Evolutionary conservation across 1,140 invertebrate genomes (phyloP).

Genomic region (Drosophila asahinai): DNA sequence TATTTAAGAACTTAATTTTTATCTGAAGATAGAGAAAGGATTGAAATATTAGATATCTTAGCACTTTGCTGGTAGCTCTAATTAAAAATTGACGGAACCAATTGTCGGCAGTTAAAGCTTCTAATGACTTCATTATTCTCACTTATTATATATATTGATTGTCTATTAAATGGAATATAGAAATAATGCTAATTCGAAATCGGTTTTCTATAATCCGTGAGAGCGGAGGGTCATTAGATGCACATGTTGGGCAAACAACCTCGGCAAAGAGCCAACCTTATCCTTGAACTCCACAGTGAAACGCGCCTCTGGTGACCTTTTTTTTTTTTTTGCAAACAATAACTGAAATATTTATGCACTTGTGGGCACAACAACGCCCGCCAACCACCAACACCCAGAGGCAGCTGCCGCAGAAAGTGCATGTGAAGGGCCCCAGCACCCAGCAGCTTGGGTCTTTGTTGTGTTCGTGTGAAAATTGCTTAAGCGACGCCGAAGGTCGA

Average conservation of each 20-base stretch:
- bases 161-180: not conserved
- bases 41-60: too few species aligned
- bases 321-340: constrained; percentile 40
- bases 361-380: constrained; percentile 1
- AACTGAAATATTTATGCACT: constrained; percentile 53
- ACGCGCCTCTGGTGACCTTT: constrained; percentile 29
- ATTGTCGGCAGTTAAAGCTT: not conserved
- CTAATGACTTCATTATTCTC: too few species aligned
- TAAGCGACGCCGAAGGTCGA: constrained; percentile 36
- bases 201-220: not conserved
- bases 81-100: too few species aligned
- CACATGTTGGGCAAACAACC: constrained; percentile 4
- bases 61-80: too few species aligned
- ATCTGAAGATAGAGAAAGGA: not conserved
- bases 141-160: too few species aligned
- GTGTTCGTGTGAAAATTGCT: constrained; percentile 29
- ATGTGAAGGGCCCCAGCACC: constrained; percentile 26
- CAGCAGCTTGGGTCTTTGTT: not conserved
- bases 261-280: not conserved
- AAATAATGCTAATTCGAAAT: not conserved
- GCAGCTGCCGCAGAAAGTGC: constrained; percentile 22
- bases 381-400: not conserved
- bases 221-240: not conserved
- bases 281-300: constrained; percentile 54
- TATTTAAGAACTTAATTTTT: too few species aligned